These are phyloP conservation scores for Strix aluco DNA, from an alignment of 2,113 vertebrate species.

Conservation along the genomic window DNA sequence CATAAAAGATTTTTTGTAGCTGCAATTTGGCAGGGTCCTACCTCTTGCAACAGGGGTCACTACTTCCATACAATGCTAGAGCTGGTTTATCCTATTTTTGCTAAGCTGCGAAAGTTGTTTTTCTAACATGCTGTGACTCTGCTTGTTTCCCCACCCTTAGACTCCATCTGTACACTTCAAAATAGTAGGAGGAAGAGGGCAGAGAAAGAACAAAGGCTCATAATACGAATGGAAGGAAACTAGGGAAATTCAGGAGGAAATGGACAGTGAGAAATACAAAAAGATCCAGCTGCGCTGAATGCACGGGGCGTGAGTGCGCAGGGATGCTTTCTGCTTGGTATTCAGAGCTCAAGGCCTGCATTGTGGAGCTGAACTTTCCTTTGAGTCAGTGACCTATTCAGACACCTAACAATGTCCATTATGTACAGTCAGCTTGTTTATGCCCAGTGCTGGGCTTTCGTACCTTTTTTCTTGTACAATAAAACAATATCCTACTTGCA, in stretches of 20 bases:
- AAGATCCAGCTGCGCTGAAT: constrained; percentile 47
- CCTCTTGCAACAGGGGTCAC: not conserved
- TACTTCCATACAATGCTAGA: not conserved
- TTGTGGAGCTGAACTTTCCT: constrained; percentile 42
- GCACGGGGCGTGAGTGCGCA: not conserved
- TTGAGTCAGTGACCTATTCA: constrained; percentile 56
- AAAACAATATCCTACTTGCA: not conserved
- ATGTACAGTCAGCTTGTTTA: constrained; percentile 38
- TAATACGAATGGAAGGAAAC: constrained; percentile 69
- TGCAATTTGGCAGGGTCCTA: not conserved
- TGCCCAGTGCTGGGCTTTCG: not conserved
- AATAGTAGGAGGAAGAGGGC: constrained; percentile 68
- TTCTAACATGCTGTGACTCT: not conserved
- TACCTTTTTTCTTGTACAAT: not conserved
- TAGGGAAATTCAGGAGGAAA: constrained; percentile 65
- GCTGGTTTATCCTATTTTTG: not conserved
- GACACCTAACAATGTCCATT: constrained; percentile 63
- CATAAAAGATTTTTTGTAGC: not conserved
- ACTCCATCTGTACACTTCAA: not conserved
- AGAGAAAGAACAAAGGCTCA: constrained; percentile 66
- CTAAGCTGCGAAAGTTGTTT: constrained; percentile 26
- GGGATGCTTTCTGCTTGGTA: constrained; percentile 36
- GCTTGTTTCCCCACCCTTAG: not conserved
- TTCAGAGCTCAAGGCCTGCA: constrained; percentile 23
- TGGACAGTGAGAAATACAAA: constrained; percentile 64